Base-by-base conservation (phyloP, 2,888 invertebrate species). In the Netelia fuscicornis region DNA sequence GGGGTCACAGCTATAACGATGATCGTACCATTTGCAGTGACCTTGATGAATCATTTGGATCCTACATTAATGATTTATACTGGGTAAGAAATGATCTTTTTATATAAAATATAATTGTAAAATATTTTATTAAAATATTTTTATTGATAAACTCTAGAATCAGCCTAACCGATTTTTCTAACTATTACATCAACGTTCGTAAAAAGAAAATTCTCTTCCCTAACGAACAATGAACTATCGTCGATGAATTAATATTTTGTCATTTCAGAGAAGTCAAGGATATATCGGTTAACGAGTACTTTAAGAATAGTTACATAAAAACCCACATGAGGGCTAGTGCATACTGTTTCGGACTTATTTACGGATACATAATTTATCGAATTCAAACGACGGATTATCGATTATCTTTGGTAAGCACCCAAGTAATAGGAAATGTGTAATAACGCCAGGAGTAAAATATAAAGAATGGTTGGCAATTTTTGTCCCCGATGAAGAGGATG, bases 311-410 rank as follows among this genome's bases (percentile, higher is more conserved):
- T 0, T 97, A 97, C 88, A 96, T 96, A n/a, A 97, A 96, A 91
- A 97, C 97, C 0, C 97, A 97, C 87, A 96, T 97, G 96, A 95
- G 96, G 90, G 96, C 96, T 87, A 95, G 95, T n/a, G 95, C 96
- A 0, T 97, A 97, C 90, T 95, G 96, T 83, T 94, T 96, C 90
- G 97, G 97, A 5, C 91, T 97, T 68, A 88, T 96, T 13, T 95
- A 95, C 13, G 97, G 96, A 44, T 96, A 96, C 88, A 90, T 96
- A 20, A 94, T 96, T 5, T 96, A 97, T 92, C 94, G 95, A 85
- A 94, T 97, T 82, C 96, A 97, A 92, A 94, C 94, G 37, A 94
- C 95, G 1, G 88, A 90, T 76, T 85, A 87, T 62, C 88, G 89
- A 75, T 77, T 91, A 71, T 87, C 90, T 11, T 89, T 95, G 95